A percentile compares a stretch with the other conserved stretches of the same genome.
These are phyloP conservation scores for Kryptolebias marmoratus DNA, from an alignment of 2,113 vertebrate species.

Conservation along the genomic window DNA sequence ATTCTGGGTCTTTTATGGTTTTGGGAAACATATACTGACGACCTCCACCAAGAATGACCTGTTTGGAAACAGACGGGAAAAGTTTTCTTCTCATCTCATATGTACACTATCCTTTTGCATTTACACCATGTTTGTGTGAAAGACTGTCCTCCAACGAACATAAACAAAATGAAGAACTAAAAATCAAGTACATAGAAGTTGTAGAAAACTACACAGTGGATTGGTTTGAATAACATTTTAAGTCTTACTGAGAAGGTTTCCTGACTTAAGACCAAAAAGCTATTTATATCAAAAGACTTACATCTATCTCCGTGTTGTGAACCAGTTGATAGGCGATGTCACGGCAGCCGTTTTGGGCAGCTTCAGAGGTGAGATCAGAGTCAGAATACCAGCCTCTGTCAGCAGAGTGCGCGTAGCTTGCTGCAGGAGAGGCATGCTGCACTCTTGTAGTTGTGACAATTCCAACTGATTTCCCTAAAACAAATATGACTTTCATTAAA, in stretches of 20 bases:
- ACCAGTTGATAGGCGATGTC: constrained; percentile 83
- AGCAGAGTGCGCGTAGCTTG: constrained; percentile 75
- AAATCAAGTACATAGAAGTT: not conserved
- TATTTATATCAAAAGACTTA: constrained; percentile 55
- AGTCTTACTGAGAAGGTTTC: not conserved
- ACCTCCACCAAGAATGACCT: constrained; percentile 86
- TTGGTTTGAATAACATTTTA: not conserved
- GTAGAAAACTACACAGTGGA: not conserved
- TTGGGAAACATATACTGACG: constrained; percentile 81
- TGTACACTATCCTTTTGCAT: not conserved
- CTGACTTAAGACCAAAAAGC: not conserved
- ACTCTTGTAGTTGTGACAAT: constrained; percentile 84
- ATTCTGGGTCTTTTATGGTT: constrained; percentile 73
- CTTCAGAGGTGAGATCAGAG: constrained; percentile 55
- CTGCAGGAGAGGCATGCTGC: constrained; percentile 83
- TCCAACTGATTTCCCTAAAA: constrained; percentile 84
- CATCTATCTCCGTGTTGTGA: constrained; percentile 82
- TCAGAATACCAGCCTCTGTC: constrained; percentile 83
- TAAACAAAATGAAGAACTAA: not conserved
- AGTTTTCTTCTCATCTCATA: not conserved
- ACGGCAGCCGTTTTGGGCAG: constrained; percentile 65
- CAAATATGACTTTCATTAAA: not conserved
- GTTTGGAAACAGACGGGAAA: constrained; percentile 10
- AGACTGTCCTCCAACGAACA: not conserved
- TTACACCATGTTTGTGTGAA: not conserved